Conservation (phyloP, 1,140 invertebrate species). For the Drosophila willistoni region DNA sequence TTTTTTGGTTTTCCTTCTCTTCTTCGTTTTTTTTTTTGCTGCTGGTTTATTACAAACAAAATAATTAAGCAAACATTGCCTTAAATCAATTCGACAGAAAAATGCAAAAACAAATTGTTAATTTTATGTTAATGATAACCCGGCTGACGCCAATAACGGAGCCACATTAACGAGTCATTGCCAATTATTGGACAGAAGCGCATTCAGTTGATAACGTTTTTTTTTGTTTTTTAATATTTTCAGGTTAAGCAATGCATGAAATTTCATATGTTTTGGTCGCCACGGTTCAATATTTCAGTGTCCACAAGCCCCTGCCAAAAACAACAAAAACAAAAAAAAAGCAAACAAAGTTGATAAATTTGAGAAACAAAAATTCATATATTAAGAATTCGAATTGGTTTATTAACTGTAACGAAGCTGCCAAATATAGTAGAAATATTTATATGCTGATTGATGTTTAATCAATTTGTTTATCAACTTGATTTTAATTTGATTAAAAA, state of each 20-base stretch:
- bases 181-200: slow-evolving; percentile 54
- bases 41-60: slow-evolving; percentile 35
- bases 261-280: slow-evolving; percentile 55
- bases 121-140: slow-evolving; percentile 47
- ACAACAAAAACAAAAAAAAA: slow-evolving; percentile 5
- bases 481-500: neutral
- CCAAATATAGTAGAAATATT: too few relatives aligned
- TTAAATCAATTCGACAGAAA: slow-evolving; percentile 28
- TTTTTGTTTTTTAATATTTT: slow-evolving; percentile 1
- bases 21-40: slow-evolving; percentile 10
- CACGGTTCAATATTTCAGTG: slow-evolving; percentile 39
- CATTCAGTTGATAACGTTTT: slow-evolving; percentile 24
- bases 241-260: slow-evolving; percentile 38
- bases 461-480: too few relatives aligned
- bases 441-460: too few relatives aligned
- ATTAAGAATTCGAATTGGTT: too few relatives aligned
- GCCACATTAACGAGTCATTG: slow-evolving; percentile 46
- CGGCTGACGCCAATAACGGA: slow-evolving; percentile 3
- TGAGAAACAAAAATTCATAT: too few relatives aligned
- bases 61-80: slow-evolving; percentile 49
- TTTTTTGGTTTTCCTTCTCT: slow-evolving; percentile 8
- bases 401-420: too few relatives aligned
- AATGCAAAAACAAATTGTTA: slow-evolving; percentile 29
- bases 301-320: slow-evolving; percentile 33
- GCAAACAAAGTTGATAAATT: slow-evolving; percentile 4